Evolutionary conservation across 2,113 vertebrate genomes (phyloP).

Genomic region (Istiophorus platypterus): DNA sequence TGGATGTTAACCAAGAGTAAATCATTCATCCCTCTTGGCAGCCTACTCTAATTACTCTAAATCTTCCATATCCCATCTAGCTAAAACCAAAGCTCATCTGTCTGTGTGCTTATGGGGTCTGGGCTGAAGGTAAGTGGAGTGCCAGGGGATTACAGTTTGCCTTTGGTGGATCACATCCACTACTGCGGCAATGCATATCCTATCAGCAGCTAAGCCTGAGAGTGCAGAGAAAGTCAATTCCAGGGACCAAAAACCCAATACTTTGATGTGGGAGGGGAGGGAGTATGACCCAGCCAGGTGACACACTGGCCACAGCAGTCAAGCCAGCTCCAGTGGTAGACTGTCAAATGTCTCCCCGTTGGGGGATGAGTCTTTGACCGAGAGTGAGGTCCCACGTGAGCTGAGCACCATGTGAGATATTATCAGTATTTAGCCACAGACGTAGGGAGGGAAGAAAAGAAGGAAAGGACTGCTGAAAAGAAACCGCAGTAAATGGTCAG

Average conservation of each 20-base stretch:
- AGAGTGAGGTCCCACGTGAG: neutral
- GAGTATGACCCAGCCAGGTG: conserved; percentile 35
- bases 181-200: conserved; percentile 58
- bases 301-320: conserved; percentile 8
- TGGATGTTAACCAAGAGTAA: conserved; percentile 33
- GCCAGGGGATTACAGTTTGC: conserved; percentile 60
- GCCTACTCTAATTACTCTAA: conserved; percentile 62
- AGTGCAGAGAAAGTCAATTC: conserved; percentile 59
- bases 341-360: conserved; percentile 29
- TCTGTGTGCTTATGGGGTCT: conserved; percentile 51
- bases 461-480: conserved; percentile 11
- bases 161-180: conserved; percentile 65
- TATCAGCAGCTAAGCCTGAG: conserved; percentile 60
- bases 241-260: conserved; percentile 46
- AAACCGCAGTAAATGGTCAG: neutral
- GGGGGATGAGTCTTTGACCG: neutral
- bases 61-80: conserved; percentile 44
- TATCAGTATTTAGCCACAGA: neutral
- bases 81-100: conserved; percentile 71
- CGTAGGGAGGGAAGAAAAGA: neutral
- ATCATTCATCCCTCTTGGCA: conserved; percentile 47
- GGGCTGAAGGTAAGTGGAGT: conserved; percentile 57
- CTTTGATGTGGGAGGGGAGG: conserved; percentile 17
- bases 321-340: conserved; percentile 14
- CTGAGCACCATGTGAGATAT: neutral